Evolutionary conservation across 2,797 vertebrate species (phyloP), one percentile per base, ranked within the genome.

Genomic region (Nannoperca obscura): DNA sequence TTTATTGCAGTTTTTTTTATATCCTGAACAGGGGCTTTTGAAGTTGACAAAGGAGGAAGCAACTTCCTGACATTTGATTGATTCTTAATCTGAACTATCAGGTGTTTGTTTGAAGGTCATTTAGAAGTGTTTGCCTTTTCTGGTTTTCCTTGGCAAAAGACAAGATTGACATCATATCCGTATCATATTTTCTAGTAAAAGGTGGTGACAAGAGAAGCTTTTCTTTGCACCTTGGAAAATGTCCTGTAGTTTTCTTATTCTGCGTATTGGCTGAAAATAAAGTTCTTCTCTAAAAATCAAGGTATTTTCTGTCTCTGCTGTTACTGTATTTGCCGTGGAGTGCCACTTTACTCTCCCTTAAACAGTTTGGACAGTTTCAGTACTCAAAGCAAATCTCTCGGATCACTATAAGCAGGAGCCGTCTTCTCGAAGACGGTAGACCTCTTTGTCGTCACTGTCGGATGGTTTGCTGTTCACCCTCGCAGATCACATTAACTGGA

Each of bases 401-500:
- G 38, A 42, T 52, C 32, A 10, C 9, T 4, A 12, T 20, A 47
- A 57, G 62, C 32, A 74, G 14, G 47, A 34, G 58, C 19, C 0
- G 4, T 0, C 22, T 32, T 3, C 22, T 20, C 72, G 10, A 30
- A 32, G 50, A 59, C 34, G 12, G 44, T 50, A 20, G 50, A 53
- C 38, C 20, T 68, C 38, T 62, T 81, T 71, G 9, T 64, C 20
- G 34, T 83, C 59, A 22, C 59, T 52, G 38, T 57, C 36, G 71
- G 30, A 50, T 47, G 46, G n/a, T 68, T 81, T 60, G 69, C 44
- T 42, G 36, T 67, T 78, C 69, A n/a, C 58, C 0, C 30, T 27
- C n/a, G 10, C 74, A 83, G 58, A 83, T 82, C 55, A 27, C 27
- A 73, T 82, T 57, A 77, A 89, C 76, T 74, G 59, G 80, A 62